A percentile compares a stretch with the other conserved stretches of the same genome.
Evolutionary conservation across 1,140 invertebrate species (phyloP).

Genomic region (Orussus abietinus): DNA sequence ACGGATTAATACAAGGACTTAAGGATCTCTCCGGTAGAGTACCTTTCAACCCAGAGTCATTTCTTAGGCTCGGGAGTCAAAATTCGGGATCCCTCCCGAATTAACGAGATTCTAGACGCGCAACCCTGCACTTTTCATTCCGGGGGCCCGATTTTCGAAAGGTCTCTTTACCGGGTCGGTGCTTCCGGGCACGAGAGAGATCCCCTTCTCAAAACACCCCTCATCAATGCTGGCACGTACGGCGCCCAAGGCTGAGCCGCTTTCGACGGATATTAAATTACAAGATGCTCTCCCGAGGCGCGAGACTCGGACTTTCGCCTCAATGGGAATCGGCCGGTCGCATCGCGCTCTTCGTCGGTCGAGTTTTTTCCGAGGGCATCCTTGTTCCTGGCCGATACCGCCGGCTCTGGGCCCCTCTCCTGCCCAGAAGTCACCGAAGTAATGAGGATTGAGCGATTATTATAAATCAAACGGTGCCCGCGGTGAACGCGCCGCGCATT

Average conservation of each 20-base stretch:
- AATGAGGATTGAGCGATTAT: conserved; percentile 47
- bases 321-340: conserved; percentile 3
- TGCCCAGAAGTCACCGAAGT: no score
- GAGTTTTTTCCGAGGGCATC: neutral
- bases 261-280: neutral
- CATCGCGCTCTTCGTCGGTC: neutral
- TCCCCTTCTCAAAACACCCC: neutral
- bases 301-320: conserved; percentile 10
- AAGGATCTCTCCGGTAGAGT: no score
- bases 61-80: no score
- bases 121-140: no score
- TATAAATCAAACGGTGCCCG: conserved; percentile 40
- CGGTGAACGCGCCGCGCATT: conserved; percentile 26
- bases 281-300: neutral
- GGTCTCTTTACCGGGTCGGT: neutral
- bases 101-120: no score
- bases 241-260: neutral
- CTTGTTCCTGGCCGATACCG: no score
- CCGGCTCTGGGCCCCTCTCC: no score
- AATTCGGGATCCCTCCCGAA: no score
- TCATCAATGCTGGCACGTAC: no score
- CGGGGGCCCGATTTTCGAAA: neutral
- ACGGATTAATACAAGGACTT: no score
- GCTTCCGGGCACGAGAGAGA: neutral
- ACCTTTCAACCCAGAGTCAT: no score